Evolutionary conservation across 1,140 invertebrate genomes (phyloP).

Genomic region (Diachasmimorpha longicaudata): DNA sequence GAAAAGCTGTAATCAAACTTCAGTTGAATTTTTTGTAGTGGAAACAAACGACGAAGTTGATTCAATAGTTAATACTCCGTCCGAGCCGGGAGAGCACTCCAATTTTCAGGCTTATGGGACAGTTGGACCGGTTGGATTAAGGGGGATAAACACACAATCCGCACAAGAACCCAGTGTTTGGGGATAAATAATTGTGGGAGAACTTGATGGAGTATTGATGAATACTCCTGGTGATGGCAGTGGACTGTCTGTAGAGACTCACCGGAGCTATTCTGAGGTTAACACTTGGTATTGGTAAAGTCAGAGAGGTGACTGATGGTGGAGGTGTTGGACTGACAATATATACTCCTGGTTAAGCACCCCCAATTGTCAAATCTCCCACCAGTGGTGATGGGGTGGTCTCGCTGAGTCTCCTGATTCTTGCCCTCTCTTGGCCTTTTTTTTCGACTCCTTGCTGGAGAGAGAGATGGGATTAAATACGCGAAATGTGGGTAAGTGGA

Average conservation of each 20-base stretch:
- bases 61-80: not conserved
- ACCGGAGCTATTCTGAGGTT: conserved; percentile 49
- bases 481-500: not conserved
- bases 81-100: no score
- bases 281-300: conserved; percentile 48
- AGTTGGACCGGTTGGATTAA: no score
- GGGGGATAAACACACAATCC: no score
- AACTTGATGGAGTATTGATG: not conserved
- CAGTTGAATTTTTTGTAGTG: not conserved
- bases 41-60: not conserved
- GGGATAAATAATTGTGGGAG: no score
- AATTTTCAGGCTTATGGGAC: no score
- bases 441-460: not conserved
- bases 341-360: conserved; percentile 53
- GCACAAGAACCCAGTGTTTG: no score
- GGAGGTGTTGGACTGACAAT: conserved; percentile 51
- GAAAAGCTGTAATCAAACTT: conserved; percentile 25
- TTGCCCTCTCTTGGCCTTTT: not conserved
- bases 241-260: conserved; percentile 40
- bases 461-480: not conserved
- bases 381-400: not conserved
- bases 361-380: conserved; percentile 31
- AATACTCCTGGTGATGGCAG: not conserved
- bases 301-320: conserved; percentile 56
- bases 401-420: not conserved